A percentile compares a stretch with the other conserved stretches of the same genome.
phyloP scores from a whole-genome alignment of 2,888 invertebrate species.

The Corbicula japonica region DNA sequence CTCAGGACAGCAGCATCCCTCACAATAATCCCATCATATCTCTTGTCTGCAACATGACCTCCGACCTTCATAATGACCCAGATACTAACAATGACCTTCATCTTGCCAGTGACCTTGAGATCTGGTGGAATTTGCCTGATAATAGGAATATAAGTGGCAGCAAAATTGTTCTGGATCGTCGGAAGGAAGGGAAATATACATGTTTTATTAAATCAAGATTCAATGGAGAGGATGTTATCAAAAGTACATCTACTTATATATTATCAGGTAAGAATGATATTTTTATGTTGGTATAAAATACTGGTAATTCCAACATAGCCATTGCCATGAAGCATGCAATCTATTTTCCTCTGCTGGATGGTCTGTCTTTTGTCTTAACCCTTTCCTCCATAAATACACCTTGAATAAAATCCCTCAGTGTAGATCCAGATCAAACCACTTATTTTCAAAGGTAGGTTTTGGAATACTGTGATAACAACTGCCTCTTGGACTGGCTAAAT shows the following conservation, averaged over 20 bases:
- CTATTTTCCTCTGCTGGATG: no score
- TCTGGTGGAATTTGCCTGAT: constrained; percentile 44
- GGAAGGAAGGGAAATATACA: constrained; percentile 22
- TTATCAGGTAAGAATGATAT: background rate
- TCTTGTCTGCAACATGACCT: constrained; percentile 39
- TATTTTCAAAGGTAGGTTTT: no score
- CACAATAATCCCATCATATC: constrained; percentile 17
- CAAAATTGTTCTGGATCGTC: constrained; percentile 10
- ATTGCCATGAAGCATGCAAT: no score
- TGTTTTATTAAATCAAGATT: constrained; percentile 19
- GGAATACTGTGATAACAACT: no score
- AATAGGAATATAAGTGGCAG: constrained; percentile 19
- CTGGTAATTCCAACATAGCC: no score
- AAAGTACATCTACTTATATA: constrained; percentile 18
- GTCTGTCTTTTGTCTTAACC: no score
- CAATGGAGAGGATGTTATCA: constrained; percentile 12
- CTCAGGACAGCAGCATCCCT: constrained; percentile 18
- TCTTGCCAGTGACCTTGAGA: background rate
- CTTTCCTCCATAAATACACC: no score
- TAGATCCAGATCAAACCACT: no score
- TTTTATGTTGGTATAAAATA: background rate
- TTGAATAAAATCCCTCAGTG: no score
- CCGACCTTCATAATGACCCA: constrained; percentile 10
- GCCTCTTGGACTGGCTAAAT: no score
- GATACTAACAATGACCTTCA: background rate